A percentile compares a stretch with the other conserved stretches of the same genome.
Conservation (phyloP, 2,888 invertebrate species). For the Drosophila leonis region DNA sequence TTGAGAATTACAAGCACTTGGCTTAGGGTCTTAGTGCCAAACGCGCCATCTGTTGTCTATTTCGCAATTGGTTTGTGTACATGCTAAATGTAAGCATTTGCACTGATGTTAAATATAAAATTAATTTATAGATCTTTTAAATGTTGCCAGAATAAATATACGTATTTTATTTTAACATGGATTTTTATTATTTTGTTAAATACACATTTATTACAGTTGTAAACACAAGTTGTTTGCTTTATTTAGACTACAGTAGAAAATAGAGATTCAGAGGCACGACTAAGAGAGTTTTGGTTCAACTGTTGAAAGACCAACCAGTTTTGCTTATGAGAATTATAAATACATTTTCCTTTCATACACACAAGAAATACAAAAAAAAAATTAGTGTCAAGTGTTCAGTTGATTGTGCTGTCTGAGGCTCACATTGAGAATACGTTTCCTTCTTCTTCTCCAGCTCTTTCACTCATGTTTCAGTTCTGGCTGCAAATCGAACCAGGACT, state of each 20-base stretch:
- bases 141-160: not conserved
- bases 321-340: conserved; percentile 46
- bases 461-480: conserved; percentile 90
- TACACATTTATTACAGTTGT: conserved; percentile 38
- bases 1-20: conserved; percentile 63
- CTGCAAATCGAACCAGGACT: conserved; percentile 83
- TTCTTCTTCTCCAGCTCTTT: conserved; percentile 74
- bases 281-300: conserved; percentile 63
- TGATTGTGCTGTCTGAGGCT: conserved; percentile 57
- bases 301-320: conserved; percentile 33
- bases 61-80: not conserved
- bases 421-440: not conserved
- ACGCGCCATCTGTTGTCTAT: conserved; percentile 30
- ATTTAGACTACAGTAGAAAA: conserved; percentile 58
- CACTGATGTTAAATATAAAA: not conserved
- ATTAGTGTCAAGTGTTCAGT: conserved; percentile 45
- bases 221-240: conserved; percentile 64
- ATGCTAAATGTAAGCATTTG: not conserved
- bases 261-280: conserved; percentile 70
- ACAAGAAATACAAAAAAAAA: conserved; percentile 58
- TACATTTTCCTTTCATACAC: conserved; percentile 54
- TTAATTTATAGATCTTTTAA: not conserved
- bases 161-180: not conserved
- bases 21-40: fast-evolving
- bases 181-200: not conserved